phyloP scores from a whole-genome alignment of 2,113 vertebrate species.

The Xiphophorus couchianus region DNA sequence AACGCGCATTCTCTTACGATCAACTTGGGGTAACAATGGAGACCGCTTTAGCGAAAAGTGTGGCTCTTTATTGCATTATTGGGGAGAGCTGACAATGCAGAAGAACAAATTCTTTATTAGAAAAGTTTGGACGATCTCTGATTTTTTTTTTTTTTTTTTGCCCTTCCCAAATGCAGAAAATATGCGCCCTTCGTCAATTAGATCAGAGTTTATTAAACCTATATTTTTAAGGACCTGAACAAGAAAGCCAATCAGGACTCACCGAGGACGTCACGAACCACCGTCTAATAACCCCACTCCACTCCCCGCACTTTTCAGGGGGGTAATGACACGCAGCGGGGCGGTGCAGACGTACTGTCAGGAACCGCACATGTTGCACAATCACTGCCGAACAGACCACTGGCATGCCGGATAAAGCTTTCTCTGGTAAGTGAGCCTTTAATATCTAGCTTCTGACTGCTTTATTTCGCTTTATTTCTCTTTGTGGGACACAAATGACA shows the following conservation, averaged over 20 bases:
- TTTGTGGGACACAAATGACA: neutral
- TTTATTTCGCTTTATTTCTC: neutral
- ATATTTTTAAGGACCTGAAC: neutral
- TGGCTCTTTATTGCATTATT: too few relatives aligned
- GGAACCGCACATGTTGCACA: neutral
- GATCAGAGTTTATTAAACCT: neutral
- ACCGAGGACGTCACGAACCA: too few relatives aligned
- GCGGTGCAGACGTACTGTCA: neutral
- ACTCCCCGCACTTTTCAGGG: neutral
- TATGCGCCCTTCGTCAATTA: neutral
- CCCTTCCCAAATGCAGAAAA: neutral
- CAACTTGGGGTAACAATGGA: neutral
- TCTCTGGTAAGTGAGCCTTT: slow-evolving; percentile 2
- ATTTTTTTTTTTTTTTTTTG: neutral
- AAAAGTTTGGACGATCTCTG: neutral
- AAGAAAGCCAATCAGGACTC: too few relatives aligned
- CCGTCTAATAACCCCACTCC: too few relatives aligned
- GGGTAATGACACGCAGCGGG: neutral
- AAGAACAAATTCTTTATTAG: too few relatives aligned
- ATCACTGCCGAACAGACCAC: neutral
- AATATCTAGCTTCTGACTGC: neutral
- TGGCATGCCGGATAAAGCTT: neutral
- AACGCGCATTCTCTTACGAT: slow-evolving; percentile 2
- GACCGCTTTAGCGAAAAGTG: neutral
- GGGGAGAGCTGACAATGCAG: neutral